Evolutionary conservation across 2,113 vertebrate species (phyloP), one percentile per base, ranked within the genome.

Genomic region (Malurus alboscapulatus): DNA sequence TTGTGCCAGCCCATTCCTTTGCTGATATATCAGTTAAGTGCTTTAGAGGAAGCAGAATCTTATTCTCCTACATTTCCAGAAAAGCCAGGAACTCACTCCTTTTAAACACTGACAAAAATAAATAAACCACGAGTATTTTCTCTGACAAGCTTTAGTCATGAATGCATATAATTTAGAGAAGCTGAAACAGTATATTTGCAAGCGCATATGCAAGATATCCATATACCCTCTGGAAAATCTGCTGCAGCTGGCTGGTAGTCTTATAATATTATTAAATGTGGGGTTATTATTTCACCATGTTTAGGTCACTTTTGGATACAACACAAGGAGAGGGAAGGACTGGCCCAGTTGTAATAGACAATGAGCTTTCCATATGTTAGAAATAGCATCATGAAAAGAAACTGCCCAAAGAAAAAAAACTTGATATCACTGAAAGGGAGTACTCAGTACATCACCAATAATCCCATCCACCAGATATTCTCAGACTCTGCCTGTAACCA

Each of bases 251-350:
- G 65, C 58, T 76, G 61, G 83, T 76, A 75, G n/a, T 71, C 77
- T 71, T 74, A 34, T 25, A 81, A 15, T 71, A 67, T 80, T 76
- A 87, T 88, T 96, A 82, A 77, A 86, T 45, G 30, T 59, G 26
- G 22, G 47, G 65, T 62, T 86, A 84, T 92, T 92, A 83, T 94
- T 95, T 95, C 81, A 74, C 84, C 42, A 69, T 93, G 83, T 96
- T 93, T 95, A 95, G 59, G 74, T 96, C 92, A 95, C 63, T 95
- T 86, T 93, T 94, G 94, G 93, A 94, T 77, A 45, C 74, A 94
- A 74, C 44, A 63, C 75, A 48, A 87, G 34, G 73, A 87, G 63
- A 73, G 47, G 67, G 61, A 82, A 90, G 57, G 44, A 75, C 22
- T 92, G 9, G 73, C 54, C 51, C 50, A 58, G 55, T 34, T 90